Evolutionary conservation across 64 coral and sea anemone genomes (phyloP), one percentile per base, ranked within the genome.

Genomic region (Montipora capricornis): DNA sequence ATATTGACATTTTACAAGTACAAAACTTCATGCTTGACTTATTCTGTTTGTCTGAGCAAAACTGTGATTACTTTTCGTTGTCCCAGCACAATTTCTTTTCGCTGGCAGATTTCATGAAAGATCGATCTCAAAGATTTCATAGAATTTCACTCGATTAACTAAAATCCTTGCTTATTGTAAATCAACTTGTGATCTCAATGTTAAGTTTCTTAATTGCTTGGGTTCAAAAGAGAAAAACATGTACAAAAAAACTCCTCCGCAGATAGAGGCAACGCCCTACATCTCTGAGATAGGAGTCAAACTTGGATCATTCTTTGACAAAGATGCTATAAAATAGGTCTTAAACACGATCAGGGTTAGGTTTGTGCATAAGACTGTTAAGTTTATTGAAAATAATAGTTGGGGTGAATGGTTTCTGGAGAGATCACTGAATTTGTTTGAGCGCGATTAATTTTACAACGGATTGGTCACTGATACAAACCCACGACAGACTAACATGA

Each of bases 11-110:
- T 6, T 71, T 10, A 17, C 46, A 45, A 68, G n/a, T 46, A 49
- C 22, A 8, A 22, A 6, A 24, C 50, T 93, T 10, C 50, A 93
- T 71, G 91, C 71, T 93, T 93, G 73, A 61, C 53, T 87, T 44
- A 16, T 68, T 86, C 37, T 47, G 8, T 47, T 71, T 71, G 67
- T 3, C 44, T 73, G 16, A 5, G 2, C 15, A 45, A 17, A 16
- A 49, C 19, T 49, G 11, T 49, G 5, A 71, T 46, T 48, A 78
- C 46, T 14, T 37, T 64, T 64, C 61, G 61, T 64, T 64, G 6
- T 57, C 11, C 53, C 53, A 57, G 11, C 11, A 1, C 53, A 57
- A 8, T 12, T 64, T 64, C 13, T 64, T 15, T 11, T 9, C 74
- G 44, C 45, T 20, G 16, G 2, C n/a, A 24, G n/a, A 29, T n/a